Evolutionary conservation across 2,797 vertebrate species (phyloP).

Genomic region (Bucorvus abyssinicus): DNA sequence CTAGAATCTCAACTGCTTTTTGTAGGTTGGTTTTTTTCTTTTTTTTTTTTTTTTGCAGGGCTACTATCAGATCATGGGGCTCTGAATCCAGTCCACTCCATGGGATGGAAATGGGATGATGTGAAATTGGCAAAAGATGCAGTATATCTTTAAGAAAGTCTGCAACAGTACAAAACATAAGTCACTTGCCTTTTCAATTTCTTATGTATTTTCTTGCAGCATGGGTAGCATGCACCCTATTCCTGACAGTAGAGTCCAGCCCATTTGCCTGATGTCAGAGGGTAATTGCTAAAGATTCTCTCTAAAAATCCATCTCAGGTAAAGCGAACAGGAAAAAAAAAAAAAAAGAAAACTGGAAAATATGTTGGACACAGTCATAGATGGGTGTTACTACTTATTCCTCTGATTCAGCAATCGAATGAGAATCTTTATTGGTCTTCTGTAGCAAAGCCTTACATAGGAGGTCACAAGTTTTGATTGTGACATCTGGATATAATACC

Average conservation of each 20-base stretch:
- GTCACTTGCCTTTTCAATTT: background rate
- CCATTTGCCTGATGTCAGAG: conserved; percentile 4
- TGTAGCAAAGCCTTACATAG: background rate
- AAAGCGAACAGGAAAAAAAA: background rate
- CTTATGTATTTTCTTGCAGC: background rate
- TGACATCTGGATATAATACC: background rate
- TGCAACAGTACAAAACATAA: background rate
- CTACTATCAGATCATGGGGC: background rate
- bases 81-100: background rate
- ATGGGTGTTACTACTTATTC: background rate
- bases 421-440: background rate
- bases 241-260: background rate
- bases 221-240: background rate
- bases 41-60: background rate
- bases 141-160: background rate
- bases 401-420: background rate
- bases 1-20: background rate
- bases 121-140: background rate
- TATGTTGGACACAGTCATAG: background rate
- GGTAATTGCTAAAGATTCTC: background rate
- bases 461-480: background rate
- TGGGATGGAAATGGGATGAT: background rate
- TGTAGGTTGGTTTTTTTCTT: background rate
- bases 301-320: conserved; percentile 4
- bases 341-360: conserved; percentile 21